These are phyloP conservation scores for Sericinus montela DNA, from an alignment of 2,888 invertebrate genomes.

Conservation along the genomic window DNA sequence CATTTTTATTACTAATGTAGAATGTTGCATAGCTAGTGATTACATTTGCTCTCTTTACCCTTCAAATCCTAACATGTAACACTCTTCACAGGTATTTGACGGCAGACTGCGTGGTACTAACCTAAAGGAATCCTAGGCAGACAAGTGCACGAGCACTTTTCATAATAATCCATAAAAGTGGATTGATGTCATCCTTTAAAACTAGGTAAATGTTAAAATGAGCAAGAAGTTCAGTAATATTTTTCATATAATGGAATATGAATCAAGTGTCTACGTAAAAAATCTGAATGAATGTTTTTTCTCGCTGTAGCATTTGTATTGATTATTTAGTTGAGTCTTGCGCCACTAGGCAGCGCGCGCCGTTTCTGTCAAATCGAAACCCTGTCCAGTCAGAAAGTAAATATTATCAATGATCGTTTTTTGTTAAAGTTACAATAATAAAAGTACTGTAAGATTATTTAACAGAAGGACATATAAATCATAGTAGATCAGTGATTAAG, in stretches of 20 bases:
- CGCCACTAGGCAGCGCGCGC: slow-evolving; percentile 50
- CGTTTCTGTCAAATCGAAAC: slow-evolving; percentile 51
- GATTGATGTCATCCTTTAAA: too few species aligned
- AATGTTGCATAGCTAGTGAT: too few species aligned
- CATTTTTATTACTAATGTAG: too few species aligned
- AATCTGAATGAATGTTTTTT: background rate
- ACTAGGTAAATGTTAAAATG: too few species aligned
- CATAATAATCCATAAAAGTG: too few species aligned
- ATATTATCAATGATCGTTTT: background rate
- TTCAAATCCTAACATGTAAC: too few species aligned
- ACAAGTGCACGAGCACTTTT: too few species aligned
- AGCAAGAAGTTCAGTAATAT: too few species aligned
- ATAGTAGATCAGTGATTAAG: background rate
- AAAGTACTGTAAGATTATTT: background rate
- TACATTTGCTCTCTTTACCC: too few species aligned
- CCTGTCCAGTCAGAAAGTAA: slow-evolving; percentile 16
- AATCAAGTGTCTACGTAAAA: background rate
- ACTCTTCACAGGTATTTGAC: too few species aligned
- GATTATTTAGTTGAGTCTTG: slow-evolving; percentile 44
- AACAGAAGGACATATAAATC: background rate
- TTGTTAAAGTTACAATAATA: background rate
- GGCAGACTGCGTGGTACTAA: too few species aligned
- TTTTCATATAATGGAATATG: background rate
- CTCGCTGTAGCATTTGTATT: slow-evolving; percentile 34
- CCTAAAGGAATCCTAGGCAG: too few species aligned